Conservation (phyloP, 2,113 vertebrate genomes). For the Prionailurus bengalensis region DNA sequence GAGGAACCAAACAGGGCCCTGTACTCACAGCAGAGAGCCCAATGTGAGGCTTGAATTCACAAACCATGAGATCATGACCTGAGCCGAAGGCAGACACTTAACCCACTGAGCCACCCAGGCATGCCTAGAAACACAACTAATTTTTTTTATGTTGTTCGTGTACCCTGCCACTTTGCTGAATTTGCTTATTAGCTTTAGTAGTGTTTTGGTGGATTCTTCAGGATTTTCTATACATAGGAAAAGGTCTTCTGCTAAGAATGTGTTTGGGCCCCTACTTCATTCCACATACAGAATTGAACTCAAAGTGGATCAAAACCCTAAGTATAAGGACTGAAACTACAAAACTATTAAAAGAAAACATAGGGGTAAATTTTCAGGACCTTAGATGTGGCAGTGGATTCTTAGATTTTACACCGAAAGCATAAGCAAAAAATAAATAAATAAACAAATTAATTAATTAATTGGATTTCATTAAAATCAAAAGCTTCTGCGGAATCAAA, state of each 20-base stretch:
- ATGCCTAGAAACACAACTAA: neutral
- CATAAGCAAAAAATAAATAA: conserved; percentile 6
- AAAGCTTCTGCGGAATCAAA: conserved; percentile 24
- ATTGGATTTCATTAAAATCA: neutral
- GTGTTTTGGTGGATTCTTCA: neutral
- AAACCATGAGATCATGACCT: no score
- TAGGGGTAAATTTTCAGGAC: neutral
- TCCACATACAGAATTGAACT: neutral
- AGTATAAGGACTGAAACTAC: neutral
- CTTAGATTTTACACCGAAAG: neutral
- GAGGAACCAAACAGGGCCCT: no score
- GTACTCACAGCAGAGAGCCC: no score
- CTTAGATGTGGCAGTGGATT: neutral
- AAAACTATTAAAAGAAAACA: neutral
- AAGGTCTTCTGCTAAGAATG: neutral
- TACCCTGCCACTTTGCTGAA: neutral
- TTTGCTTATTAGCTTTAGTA: conserved; percentile 10
- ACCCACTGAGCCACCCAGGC: no score
- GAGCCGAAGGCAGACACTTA: no score
- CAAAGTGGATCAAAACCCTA: neutral
- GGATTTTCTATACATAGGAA: conserved; percentile 5
- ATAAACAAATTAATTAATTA: neutral
- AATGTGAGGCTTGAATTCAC: no score
- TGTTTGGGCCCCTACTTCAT: neutral
- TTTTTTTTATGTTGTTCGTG: neutral